Conservation (phyloP, 2,888 invertebrate genomes). For the Coronaproctus castanopsis region DNA sequence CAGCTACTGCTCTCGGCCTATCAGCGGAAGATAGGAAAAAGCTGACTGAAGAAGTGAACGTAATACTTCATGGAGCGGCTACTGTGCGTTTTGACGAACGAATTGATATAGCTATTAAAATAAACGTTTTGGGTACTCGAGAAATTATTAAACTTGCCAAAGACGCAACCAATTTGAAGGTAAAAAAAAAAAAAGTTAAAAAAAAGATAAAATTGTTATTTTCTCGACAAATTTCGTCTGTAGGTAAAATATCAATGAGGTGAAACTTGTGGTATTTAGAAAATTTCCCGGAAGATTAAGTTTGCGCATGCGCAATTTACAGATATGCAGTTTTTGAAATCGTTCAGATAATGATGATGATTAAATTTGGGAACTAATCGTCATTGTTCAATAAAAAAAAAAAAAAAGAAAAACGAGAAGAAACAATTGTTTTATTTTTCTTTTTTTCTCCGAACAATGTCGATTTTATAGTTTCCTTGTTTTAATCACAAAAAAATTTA, state of each 20-base stretch:
- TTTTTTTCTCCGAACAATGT: no score
- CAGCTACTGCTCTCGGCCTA: slow-evolving; percentile 41
- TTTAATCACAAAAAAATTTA: no score
- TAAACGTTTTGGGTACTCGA: slow-evolving; percentile 58
- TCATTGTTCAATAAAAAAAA: no score
- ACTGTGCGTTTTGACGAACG: slow-evolving; percentile 77
- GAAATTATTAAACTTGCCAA: slow-evolving; percentile 51
- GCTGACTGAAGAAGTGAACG: slow-evolving; percentile 39
- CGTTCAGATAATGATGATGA: no score
- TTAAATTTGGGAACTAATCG: no score
- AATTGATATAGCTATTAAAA: slow-evolving; percentile 49
- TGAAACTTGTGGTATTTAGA: neutral
- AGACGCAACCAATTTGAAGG: slow-evolving; percentile 49
- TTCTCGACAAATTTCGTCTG: neutral
- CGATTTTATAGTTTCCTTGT: no score
- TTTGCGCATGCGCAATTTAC: no score
- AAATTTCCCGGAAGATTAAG: neutral
- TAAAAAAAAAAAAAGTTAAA: no score
- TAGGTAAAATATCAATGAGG: neutral
- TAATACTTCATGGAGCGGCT: slow-evolving; percentile 76
- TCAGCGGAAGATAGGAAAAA: slow-evolving; percentile 37
- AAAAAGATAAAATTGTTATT: no score
- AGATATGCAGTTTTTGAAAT: no score
- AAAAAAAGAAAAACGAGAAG: no score
- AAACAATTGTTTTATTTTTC: no score